Evolutionary conservation across 1,140 invertebrate genomes (phyloP).

Genomic region (Melipona quadrifasciata): DNA sequence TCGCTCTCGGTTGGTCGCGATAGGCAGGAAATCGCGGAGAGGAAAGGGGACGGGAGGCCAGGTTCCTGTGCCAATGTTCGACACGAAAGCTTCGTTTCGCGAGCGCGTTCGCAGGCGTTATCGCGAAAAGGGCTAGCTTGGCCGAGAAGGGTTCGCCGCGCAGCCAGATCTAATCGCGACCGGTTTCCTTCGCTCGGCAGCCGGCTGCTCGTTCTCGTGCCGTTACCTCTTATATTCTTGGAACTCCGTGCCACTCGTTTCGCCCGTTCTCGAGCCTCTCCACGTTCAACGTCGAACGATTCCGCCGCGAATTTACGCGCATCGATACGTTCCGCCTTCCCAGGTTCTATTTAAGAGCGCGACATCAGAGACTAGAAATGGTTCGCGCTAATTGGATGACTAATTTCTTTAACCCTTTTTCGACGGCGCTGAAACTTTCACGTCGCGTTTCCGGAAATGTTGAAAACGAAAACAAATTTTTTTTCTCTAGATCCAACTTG

Average conservation of each 20-base stretch:
- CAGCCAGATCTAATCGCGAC: constrained; percentile 66
- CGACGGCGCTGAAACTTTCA: too few relatives aligned
- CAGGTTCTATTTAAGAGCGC: too few relatives aligned
- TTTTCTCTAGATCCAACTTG: too few relatives aligned
- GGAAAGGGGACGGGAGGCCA: not conserved
- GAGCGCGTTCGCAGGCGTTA: constrained; percentile 71
- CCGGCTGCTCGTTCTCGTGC: constrained; percentile 63
- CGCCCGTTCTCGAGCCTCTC: not conserved
- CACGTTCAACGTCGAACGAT: not conserved
- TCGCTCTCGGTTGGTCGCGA: constrained; percentile 38
- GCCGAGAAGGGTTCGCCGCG: constrained; percentile 9
- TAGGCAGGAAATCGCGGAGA: constrained; percentile 2
- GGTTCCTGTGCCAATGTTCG: constrained; percentile 55
- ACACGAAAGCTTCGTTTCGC: constrained; percentile 73
- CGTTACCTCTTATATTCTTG: constrained; percentile 54
- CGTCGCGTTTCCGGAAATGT: too few relatives aligned
- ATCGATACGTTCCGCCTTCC: constrained; percentile 4
- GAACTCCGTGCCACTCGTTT: constrained; percentile 49
- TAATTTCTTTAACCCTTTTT: too few relatives aligned
- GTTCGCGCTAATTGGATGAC: too few relatives aligned
- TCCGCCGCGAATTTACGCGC: constrained; percentile 4
- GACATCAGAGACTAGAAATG: too few relatives aligned
- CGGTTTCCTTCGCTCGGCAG: constrained; percentile 59
- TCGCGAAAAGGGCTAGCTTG: constrained; percentile 60
- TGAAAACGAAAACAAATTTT: too few relatives aligned